Percentiles rank a stretch among this genome's conserved stretches.
These are phyloP conservation scores for Metridium senile DNA, from an alignment of 92 coral and sea anemone species.

Conservation along the genomic window DNA sequence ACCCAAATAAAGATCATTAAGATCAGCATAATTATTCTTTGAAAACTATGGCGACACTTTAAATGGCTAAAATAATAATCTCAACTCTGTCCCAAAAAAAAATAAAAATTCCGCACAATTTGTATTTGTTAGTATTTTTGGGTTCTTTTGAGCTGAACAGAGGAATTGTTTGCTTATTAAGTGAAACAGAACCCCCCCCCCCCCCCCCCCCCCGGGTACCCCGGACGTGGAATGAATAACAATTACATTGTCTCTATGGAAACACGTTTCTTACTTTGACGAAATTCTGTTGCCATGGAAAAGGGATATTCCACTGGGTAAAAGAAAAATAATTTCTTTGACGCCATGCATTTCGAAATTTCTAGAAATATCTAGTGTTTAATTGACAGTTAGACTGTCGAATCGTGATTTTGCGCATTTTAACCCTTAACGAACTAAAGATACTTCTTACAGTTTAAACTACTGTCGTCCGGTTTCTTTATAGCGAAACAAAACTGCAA, in stretches of 20 bases:
- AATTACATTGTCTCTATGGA: conserved; percentile 28
- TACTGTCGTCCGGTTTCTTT: too few species aligned
- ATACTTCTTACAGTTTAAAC: too few species aligned
- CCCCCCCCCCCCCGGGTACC: neutral
- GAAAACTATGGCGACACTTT: too few species aligned
- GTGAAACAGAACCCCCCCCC: too few species aligned
- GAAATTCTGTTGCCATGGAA: conserved; percentile 27
- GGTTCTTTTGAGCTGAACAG: too few species aligned
- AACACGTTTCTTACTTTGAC: conserved; percentile 23
- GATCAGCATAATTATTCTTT: neutral
- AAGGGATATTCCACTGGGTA: neutral
- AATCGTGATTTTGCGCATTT: too few species aligned
- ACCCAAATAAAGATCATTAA: neutral
- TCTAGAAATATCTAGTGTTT: neutral
- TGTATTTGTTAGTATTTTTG: neutral
- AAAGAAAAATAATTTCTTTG: neutral
- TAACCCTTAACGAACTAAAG: too few species aligned
- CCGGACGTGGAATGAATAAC: neutral
- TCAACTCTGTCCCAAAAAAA: too few species aligned
- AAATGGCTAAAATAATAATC: too few species aligned
- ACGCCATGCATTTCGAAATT: neutral
- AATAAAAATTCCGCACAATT: neutral
- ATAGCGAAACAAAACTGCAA: too few species aligned
- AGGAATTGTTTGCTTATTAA: too few species aligned
- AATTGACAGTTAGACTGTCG: too few species aligned